These are phyloP conservation scores for Chondrilla cf. caribensis DNA, from an alignment of 37 sponge, comb jelly and placozoan species.

Conservation along the genomic window DNA sequence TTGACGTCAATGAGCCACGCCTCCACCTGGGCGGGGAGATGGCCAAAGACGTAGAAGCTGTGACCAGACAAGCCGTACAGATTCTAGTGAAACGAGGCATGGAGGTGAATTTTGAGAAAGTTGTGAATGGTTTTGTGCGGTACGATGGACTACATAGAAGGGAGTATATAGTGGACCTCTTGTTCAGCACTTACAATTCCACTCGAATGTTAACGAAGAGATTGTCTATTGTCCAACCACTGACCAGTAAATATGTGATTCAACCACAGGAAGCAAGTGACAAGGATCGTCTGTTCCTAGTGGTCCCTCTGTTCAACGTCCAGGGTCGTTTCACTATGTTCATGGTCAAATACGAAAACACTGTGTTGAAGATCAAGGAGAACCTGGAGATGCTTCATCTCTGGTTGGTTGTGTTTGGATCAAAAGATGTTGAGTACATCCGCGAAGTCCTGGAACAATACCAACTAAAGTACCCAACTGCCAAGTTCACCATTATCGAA, in stretches of 20 bases:
- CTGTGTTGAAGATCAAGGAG: constrained; percentile 14
- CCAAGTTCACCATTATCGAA: constrained; percentile 22
- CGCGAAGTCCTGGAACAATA: constrained; percentile 11
- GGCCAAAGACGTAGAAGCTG: constrained; percentile 9
- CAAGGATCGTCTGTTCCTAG: constrained; percentile 23
- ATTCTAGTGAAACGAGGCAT: constrained; percentile 10
- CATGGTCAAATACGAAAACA: constrained; percentile 54
- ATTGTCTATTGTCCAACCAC: constrained; percentile 43
- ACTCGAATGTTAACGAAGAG: constrained; percentile 20
- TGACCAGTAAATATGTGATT: constrained; percentile 35
- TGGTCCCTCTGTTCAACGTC: constrained; percentile 49
- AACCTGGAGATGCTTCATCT: constrained; percentile 18
- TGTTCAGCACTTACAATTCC: constrained; percentile 16
- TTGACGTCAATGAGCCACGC: background rate
- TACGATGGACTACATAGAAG: constrained; percentile 42
- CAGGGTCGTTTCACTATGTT: constrained; percentile 40
- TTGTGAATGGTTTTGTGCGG: constrained; percentile 59
- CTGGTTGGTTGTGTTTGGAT: constrained; percentile 50
- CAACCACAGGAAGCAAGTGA: background rate
- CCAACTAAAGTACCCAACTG: constrained; percentile 25
- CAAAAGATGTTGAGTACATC: constrained; percentile 30
- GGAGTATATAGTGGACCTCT: constrained; percentile 57
- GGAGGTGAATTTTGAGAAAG: constrained; percentile 36
- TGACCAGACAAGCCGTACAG: constrained; percentile 10
- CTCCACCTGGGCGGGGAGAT: constrained; percentile 1